Conservation (phyloP, 2,888 invertebrate genomes). For the Philaethria dido region DNA sequence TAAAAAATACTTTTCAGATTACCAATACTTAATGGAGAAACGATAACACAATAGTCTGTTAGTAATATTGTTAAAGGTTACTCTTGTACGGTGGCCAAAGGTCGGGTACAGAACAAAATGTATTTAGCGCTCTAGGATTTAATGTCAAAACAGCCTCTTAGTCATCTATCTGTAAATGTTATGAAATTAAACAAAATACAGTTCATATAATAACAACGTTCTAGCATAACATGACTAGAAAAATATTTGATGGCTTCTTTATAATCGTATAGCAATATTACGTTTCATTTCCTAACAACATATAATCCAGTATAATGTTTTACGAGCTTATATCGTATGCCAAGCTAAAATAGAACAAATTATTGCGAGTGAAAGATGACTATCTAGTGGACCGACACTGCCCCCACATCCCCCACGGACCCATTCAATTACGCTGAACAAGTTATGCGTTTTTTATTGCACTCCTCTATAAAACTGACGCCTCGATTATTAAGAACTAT, state of each 20-base stretch:
- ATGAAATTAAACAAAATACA: neutral
- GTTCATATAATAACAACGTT: slow-evolving; percentile 29
- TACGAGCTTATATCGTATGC: slow-evolving; percentile 46
- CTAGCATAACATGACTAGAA: slow-evolving; percentile 38
- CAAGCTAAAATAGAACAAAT: slow-evolving; percentile 53
- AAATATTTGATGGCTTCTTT: slow-evolving; percentile 14
- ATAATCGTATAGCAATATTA: slow-evolving; percentile 45
- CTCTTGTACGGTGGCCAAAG: slow-evolving; percentile 43
- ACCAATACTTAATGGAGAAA: slow-evolving; percentile 24
- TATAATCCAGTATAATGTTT: slow-evolving; percentile 62
- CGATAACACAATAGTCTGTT: slow-evolving; percentile 34
- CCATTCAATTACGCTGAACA: slow-evolving; percentile 74
- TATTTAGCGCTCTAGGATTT: slow-evolving; percentile 28
- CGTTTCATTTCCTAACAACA: slow-evolving; percentile 48
- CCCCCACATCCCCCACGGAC: slow-evolving; percentile 55
- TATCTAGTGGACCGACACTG: slow-evolving; percentile 39
- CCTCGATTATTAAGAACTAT: slow-evolving; percentile 60
- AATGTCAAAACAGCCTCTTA: slow-evolving; percentile 33
- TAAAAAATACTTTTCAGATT: slow-evolving; percentile 8
- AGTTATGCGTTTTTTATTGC: slow-evolving; percentile 80
- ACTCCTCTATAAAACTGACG: slow-evolving; percentile 70
- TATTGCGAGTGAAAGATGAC: slow-evolving; percentile 45
- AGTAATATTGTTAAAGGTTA: slow-evolving; percentile 42
- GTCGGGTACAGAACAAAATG: slow-evolving; percentile 36
- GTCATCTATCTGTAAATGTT: slow-evolving; percentile 7